These are phyloP conservation scores for Pteruthius melanotis DNA, from an alignment of 2,113 vertebrate species.

Conservation along the genomic window DNA sequence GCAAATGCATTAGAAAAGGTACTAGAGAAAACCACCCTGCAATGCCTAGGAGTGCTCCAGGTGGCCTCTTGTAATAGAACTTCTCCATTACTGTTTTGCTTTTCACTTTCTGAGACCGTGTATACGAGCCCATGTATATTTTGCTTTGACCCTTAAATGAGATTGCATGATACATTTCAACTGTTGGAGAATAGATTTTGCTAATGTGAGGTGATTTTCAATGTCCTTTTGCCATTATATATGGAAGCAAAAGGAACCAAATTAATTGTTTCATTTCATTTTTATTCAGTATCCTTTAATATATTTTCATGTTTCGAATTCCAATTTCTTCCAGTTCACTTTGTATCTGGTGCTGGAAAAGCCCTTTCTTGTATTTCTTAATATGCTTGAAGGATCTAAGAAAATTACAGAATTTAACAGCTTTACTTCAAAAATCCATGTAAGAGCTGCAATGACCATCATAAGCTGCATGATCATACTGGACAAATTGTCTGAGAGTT, in stretches of 20 bases:
- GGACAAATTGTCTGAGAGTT: slow-evolving; percentile 42
- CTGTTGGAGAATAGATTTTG: neutral
- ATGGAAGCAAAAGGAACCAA: neutral
- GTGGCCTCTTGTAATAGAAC: slow-evolving; percentile 25
- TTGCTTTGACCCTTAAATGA: slow-evolving; percentile 24
- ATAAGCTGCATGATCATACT: neutral
- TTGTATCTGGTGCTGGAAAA: neutral
- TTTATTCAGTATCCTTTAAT: slow-evolving; percentile 30
- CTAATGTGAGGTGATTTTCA: slow-evolving; percentile 3
- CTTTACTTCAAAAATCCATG: slow-evolving; percentile 47
- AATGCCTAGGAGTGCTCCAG: neutral
- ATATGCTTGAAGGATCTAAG: slow-evolving; percentile 29
- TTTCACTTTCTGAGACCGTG: neutral
- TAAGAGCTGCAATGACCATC: slow-evolving; percentile 17
- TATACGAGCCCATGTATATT: neutral
- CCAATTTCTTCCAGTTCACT: slow-evolving; percentile 30
- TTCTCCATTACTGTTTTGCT: neutral
- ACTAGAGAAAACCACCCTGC: neutral
- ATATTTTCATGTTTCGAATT: slow-evolving; percentile 55
- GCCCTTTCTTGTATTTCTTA: slow-evolving; percentile 43
- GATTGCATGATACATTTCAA: neutral
- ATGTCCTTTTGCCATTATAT: slow-evolving; percentile 10
- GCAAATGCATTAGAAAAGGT: neutral
- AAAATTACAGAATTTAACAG: slow-evolving; percentile 63
- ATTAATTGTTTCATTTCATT: slow-evolving; percentile 59